Conservation (phyloP, 2,113 vertebrate genomes). For the Corynorhinus townsendii region DNA sequence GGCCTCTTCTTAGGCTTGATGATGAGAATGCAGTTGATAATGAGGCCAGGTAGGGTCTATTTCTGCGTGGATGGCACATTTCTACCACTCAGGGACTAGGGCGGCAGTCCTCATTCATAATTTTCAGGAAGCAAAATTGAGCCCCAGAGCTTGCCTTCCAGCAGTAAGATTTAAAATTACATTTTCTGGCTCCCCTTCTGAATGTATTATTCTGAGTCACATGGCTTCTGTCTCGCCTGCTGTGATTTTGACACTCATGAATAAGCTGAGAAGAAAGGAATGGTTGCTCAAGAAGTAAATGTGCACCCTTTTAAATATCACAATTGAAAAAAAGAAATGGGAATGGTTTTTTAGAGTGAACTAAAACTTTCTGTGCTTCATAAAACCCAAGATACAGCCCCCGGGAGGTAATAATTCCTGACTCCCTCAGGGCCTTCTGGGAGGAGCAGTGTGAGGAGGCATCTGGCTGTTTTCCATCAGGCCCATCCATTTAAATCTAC, state of each 20-base stretch:
- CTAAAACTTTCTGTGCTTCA: background rate
- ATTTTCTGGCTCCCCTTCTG: background rate
- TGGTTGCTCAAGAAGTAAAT: background rate
- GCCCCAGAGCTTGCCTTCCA: background rate
- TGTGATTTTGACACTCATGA: background rate
- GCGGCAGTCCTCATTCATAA: background rate
- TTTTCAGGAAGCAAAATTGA: slow-evolving; percentile 13
- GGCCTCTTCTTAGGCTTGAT: background rate
- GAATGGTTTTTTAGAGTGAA: background rate
- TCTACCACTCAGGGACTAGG: background rate
- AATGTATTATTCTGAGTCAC: background rate
- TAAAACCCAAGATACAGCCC: background rate
- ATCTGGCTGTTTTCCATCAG: background rate
- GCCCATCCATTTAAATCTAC: background rate
- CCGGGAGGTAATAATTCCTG: background rate
- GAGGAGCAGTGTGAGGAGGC: background rate
- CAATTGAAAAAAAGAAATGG: background rate
- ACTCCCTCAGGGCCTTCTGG: background rate
- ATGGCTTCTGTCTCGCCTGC: background rate
- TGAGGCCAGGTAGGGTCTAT: background rate
- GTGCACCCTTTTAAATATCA: background rate
- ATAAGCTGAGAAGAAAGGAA: background rate
- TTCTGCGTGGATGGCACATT: background rate
- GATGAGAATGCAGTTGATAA: accelerated
- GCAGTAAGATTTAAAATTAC: background rate